Base-by-base conservation (phyloP, 2,888 invertebrate species). In the Dromius quadrimaculatus region DNA sequence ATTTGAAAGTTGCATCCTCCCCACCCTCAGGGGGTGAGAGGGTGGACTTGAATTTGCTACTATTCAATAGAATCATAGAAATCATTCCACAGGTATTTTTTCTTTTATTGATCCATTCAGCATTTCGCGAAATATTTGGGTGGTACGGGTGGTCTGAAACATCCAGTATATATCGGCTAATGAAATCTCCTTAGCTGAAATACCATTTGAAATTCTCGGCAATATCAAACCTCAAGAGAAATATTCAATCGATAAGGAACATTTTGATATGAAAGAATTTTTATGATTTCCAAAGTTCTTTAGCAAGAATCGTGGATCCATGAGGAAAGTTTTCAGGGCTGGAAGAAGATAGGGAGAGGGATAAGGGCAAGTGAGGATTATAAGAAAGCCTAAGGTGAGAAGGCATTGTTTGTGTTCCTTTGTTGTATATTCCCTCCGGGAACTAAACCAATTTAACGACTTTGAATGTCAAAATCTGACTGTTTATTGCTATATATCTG, bases 381-480 rank as follows among this genome's bases (percentile, higher is more conserved):
- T n/a, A n/a, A 8, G 59, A 6, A 19, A n/a, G 61, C 38, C 22
- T 4, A 32, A 22, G 61, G 61, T 20, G n/a, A 38, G 41, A 23
- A 61, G 38, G 61, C 41, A 61, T 61, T 61, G 64, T 65, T 50
- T 50, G 65, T 34, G 47, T 32, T 41, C 50, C 65, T 65, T 65
- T 65, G 65, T 65, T 50, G 50, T 28, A 65, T 22, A 8, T 19
- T 50, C 45, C 65, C 65, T 32, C 20, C n/a, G 50, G 65, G 65
- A 34, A 65, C 50, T 50, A 65, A 47, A 50, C 34, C 65, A 65
- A 65, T 65, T 65, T 65, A 50, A 17, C 65, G 50, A 65, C 34
- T 65, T 65, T 36, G 13, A n/a, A 36, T 20, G 34, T 32, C 50
- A 36, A 65, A 47, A 34, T 23, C 15, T 4, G 62, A 15, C 13